Base-by-base conservation (phyloP, 2,888 invertebrate species). In the Euplagia quadripunctaria region DNA sequence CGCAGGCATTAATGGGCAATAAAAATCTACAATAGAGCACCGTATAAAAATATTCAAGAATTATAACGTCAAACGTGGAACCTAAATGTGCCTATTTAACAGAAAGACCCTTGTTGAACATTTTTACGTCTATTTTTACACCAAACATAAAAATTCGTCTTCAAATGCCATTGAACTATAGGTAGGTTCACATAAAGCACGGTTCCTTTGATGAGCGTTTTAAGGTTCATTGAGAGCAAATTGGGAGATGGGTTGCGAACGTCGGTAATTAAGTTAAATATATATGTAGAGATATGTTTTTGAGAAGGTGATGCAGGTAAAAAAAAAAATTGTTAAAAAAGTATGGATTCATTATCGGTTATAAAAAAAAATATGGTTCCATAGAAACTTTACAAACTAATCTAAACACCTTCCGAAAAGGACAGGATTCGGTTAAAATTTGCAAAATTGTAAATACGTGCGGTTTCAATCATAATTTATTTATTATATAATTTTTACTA, bases 111-210 rank as follows among this genome's bases (percentile, higher is more conserved):
- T 68, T 43, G 43, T 69, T 64, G 42, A 68, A 75, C 70, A 71
- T 75, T 76, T 58, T 70, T 64, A 85, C 74, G 73, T 61, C 46
- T 74, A 70, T 80, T 58, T 58, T 58, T 58, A 58, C 81, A 74
- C 81, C 72, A 76, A 81, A 75, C 68, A 58, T 68, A 68, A 58
- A 52, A 68, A 69, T 49, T 71, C 68, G 70, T 74, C 65, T 69
- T 58, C 58, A 67, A 78, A 75, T 76, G 83, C 84, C 83, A 83
- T 75, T 77, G 83, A 84, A 76, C 85, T 72, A 61, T 5, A 61
- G 8, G 31, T 31, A 31, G 31, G 31, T 31, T 31, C n/a, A 55
- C 42, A 16, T 31, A 16, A 7, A 7, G 42, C 8, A 55, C 4
- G n/a, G n/a, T 31, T 58, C 41, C 49, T 67, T 63, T 63, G 49